Conservation (phyloP, 2,797 vertebrate species). For the Halcyon badia region DNA sequence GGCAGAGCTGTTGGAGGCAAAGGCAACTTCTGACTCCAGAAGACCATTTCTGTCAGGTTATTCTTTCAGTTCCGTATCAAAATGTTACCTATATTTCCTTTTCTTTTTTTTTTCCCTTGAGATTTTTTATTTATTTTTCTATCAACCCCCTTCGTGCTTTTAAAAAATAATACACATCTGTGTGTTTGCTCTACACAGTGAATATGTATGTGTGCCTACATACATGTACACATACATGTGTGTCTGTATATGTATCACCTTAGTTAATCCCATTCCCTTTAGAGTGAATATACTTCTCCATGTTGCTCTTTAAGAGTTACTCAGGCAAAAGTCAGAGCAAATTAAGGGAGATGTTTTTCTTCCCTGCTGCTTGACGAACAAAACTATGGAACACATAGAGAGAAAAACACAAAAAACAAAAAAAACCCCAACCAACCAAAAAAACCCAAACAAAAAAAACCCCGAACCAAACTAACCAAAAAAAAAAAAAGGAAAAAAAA, state of each 20-base stretch:
- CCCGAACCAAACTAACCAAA: neutral
- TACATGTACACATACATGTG: neutral
- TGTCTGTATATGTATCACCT: conserved; percentile 28
- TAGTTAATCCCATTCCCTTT: conserved; percentile 57
- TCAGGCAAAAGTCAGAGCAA: conserved; percentile 56
- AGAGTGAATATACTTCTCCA: conserved; percentile 18
- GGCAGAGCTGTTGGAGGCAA: conserved; percentile 77
- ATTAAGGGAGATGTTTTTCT: conserved; percentile 37
- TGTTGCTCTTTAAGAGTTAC: conserved; percentile 37
- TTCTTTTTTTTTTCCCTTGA: conserved; percentile 11
- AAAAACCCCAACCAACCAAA: neutral
- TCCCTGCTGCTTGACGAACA: conserved; percentile 7
- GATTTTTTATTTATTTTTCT: neutral
- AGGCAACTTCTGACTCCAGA: conserved; percentile 74
- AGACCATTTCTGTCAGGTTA: conserved; percentile 60
- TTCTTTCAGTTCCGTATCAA: conserved; percentile 71
- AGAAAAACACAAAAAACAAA: neutral
- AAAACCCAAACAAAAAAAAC: neutral
- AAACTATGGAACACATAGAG: neutral
- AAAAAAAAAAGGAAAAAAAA: too few species aligned
- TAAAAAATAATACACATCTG: neutral
- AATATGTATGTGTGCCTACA: neutral
- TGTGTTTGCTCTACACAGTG: neutral
- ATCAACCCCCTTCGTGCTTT: neutral
- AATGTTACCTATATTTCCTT: conserved; percentile 17